Evolutionary conservation across 2,888 invertebrate genomes (phyloP), one percentile per base, ranked within the genome.

Genomic region (Cerceris rybyensis): DNA sequence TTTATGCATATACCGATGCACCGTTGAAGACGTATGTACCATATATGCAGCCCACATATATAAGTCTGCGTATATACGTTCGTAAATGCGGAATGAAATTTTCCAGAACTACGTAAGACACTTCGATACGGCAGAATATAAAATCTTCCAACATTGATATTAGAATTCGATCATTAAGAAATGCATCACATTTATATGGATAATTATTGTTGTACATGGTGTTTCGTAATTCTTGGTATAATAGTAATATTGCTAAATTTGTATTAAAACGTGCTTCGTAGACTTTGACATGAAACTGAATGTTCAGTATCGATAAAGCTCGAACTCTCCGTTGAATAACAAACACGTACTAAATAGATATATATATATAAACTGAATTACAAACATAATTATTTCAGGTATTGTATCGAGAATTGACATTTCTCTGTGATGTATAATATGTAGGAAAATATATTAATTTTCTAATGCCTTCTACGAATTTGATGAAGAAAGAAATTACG

Each of bases 91-190:
- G 67, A 68, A 80, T 54, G 54, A 80, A 80, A 80, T 70, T 80
- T 80, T 80, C 80, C 80, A 80, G 65, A 28, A 55, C 64, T 70
- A 61, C 66, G 43, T 59, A 58, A 65, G 75, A 65, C 60, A 49
- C 49, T 57, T 58, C 72, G 65, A 78, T 78, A 59, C 66, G 49
- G 7, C 39, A 14, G 41, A 17, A 9, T 9, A 13, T 50, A 28
- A 79, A 79, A 80, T 69, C 80, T 79, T 79, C 79, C 79, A 67
- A 54, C 39, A 50, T 16, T 7, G 17, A 39, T 13, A 42, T 16
- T 11, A 43, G 6, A 49, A 11, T 17, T 17, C 43, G 11, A 8
- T 9, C 11, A 28, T 28, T 4, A 28, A 28, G 28, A 4, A 28
- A 28, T 1, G 28, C 28, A 28, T 28, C 28, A 28, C 28, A 4